Base-by-base conservation (phyloP, 2,888 invertebrate species). In the Chalcosyrphus nemorum region DNA sequence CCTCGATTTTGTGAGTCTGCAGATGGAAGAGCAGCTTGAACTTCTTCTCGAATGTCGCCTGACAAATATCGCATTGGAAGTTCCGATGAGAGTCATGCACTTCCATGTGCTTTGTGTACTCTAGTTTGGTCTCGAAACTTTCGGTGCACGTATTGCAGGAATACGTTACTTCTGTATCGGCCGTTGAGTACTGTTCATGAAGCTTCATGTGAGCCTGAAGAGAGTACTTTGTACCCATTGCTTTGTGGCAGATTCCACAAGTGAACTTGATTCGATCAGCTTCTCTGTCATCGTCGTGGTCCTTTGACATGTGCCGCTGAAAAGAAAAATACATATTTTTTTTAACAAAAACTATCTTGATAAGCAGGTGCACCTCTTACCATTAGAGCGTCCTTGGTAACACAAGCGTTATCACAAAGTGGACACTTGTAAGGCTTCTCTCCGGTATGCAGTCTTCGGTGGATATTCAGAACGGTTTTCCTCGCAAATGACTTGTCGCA, bases 401-500 rank as follows among this genome's bases (percentile, higher is more conserved):
- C 85, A 6, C 71, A 66, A 6, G 85, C 85, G 27, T 52, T 85
- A 38, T 71, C 72, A 59, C 87, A 87, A 1, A 86, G 75, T 0
- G 85, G 86, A 27, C 87, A 87, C 45, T 87, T 80, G 17, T 85
- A 86, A 1, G 82, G 81, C 63, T 77, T 81, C 32, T 87, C 81
- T 0, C 85, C 86, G 2, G 86, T 86, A 47, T 87, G 86, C 43
- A 86, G 32, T n/a, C 86, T 17, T 11, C 74, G 81, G 43, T 87
- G 87, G 3, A 86, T 82, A 13, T 76, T 86, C 5, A 87, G 77
- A n/a, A 86, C 81, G 11, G 74, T 81, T 32, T 78, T 85, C 2
- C 85, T 72, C 9, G 80, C 65, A 82, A 87, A 87, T 7, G 85
- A 65, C 41, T 87, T 87, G 29, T 78, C 85, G 59, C 87, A 87